phyloP scores from a whole-genome alignment of 2,797 vertebrate species.

The Somateria mollissima region DNA sequence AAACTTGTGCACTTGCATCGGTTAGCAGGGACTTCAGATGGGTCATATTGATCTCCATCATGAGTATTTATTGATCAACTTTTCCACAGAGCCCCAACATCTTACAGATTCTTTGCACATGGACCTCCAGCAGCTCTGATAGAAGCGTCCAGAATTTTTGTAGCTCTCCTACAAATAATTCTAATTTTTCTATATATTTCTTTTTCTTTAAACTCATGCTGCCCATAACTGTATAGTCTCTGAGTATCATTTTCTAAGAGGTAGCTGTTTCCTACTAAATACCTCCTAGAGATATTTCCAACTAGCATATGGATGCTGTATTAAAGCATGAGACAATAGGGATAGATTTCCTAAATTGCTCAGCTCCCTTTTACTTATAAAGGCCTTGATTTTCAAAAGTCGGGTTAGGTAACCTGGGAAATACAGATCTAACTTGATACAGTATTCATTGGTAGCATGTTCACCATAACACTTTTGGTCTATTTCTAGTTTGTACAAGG shows the following conservation, averaged over 20 bases:
- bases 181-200: background rate
- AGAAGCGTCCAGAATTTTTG: background rate
- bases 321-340: background rate
- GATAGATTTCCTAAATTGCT: background rate
- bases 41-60: background rate
- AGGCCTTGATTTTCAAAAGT: background rate
- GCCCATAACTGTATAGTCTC: background rate
- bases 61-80: background rate
- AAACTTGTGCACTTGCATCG: background rate
- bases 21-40: background rate
- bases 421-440: background rate
- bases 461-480: background rate
- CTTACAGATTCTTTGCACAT: background rate
- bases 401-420: background rate
- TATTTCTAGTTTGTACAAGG: background rate
- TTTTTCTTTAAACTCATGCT: background rate
- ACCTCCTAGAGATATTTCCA: background rate
- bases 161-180: background rate
- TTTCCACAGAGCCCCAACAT: background rate
- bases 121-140: background rate
- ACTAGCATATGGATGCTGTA: background rate
- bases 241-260: background rate
- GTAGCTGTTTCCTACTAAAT: background rate
- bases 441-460: accelerated
- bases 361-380: background rate